phyloP scores from a whole-genome alignment of 1,140 invertebrate genomes.

The Philaenus spumarius region DNA sequence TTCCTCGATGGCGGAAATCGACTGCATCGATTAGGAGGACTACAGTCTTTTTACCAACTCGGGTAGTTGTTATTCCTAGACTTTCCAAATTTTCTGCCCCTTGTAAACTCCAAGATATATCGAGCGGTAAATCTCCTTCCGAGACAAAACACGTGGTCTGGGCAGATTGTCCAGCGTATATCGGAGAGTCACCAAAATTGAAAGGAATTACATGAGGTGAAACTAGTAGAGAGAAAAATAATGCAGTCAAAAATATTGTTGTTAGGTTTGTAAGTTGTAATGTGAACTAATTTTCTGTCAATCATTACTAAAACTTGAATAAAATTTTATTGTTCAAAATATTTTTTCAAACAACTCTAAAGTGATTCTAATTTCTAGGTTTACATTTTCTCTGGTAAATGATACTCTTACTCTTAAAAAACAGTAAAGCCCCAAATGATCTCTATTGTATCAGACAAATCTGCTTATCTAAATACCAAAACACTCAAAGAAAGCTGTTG shows the following conservation, averaged over 20 bases:
- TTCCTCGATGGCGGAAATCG: constrained; percentile 43
- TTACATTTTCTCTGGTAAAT: too few relatives aligned
- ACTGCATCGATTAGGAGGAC: constrained; percentile 41
- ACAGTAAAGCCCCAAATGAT: too few relatives aligned
- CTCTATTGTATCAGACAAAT: too few relatives aligned
- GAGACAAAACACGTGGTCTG: constrained; percentile 30
- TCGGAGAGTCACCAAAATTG: constrained; percentile 39
- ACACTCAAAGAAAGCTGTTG: too few relatives aligned
- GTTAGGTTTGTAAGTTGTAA: too few relatives aligned
- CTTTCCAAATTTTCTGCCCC: constrained; percentile 15
- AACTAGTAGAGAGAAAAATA: constrained; percentile 35
- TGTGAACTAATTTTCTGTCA: too few relatives aligned
- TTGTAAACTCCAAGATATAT: constrained; percentile 31
- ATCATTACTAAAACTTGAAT: too few relatives aligned
- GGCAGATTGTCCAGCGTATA: constrained; percentile 42
- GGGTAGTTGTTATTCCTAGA: constrained; percentile 35
- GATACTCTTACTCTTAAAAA: too few relatives aligned
- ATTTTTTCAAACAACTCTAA: too few relatives aligned
- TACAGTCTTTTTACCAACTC: constrained; percentile 53
- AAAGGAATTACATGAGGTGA: constrained; percentile 44
- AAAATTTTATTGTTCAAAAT: too few relatives aligned
- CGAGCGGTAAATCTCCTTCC: constrained; percentile 37
- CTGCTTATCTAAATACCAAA: too few relatives aligned
- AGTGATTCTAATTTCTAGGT: too few relatives aligned
- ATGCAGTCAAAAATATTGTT: neutral